Conservation (phyloP, 2,888 invertebrate genomes). For the Coelogynopora nodosa region DNA sequence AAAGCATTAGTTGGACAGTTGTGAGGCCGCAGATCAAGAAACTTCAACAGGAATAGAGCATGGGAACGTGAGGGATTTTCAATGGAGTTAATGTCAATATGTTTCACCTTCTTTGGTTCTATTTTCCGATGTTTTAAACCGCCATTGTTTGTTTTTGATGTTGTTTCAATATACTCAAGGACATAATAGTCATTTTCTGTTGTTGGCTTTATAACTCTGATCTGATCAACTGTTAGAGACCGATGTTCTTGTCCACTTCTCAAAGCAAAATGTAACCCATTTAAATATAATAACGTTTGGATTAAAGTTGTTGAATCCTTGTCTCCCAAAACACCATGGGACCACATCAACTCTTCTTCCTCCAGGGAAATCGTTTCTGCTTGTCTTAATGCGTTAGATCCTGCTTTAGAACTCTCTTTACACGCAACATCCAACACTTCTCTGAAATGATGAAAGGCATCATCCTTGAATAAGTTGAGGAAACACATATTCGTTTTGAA, state of each 20-base stretch:
- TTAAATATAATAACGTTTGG: not conserved
- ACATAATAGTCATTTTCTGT: not conserved
- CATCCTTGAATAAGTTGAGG: constrained; percentile 24
- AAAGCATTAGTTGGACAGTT: not conserved
- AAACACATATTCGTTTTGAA: not conserved
- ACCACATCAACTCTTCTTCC: constrained; percentile 18
- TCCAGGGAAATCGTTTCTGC: not conserved
- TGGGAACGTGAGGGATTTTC: not conserved
- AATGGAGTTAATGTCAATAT: constrained; percentile 10
- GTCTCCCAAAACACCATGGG: constrained; percentile 20
- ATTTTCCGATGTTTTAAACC: constrained; percentile 15
- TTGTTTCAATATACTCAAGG: not conserved
- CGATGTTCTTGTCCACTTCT: constrained; percentile 26
- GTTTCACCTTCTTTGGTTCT: constrained; percentile 22
- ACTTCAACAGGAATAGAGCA: not conserved
- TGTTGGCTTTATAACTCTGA: constrained; percentile 16
- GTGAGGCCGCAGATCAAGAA: not conserved
- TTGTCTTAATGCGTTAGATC: constrained; percentile 3
- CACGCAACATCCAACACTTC: not conserved
- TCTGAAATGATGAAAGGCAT: constrained; percentile 8
- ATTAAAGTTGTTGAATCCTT: not conserved
- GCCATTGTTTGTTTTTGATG: constrained; percentile 15
- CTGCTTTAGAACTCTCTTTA: not conserved
- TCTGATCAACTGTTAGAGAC: not conserved
- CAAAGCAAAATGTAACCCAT: constrained; percentile 15